phyloP scores from a whole-genome alignment of 1,140 invertebrate genomes.

The Phortica variegata region DNA sequence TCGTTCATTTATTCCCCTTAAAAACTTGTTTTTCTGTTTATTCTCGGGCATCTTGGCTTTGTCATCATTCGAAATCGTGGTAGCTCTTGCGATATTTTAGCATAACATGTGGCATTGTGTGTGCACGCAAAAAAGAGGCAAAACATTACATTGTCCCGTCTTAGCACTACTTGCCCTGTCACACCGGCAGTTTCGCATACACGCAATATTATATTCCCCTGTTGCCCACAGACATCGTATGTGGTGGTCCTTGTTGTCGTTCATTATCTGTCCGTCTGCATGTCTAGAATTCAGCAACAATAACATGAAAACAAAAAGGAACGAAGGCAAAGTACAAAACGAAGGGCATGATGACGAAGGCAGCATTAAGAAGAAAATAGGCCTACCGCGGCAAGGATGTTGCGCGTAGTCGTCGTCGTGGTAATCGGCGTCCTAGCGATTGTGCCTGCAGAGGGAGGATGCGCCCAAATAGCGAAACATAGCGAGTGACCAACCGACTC shows the following conservation, averaged over 20 bases:
- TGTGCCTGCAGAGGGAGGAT: no score
- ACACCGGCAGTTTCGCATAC: slow-evolving; percentile 13
- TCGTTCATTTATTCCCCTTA: no score
- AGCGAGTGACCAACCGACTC: no score
- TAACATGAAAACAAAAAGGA: no score
- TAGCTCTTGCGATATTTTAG: slow-evolving; percentile 9
- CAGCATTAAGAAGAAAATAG: slow-evolving; percentile 39
- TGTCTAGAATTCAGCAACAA: no score
- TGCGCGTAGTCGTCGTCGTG: slow-evolving; percentile 4
- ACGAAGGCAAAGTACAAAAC: no score
- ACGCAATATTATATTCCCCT: slow-evolving; percentile 31
- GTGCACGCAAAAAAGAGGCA: slow-evolving; percentile 16
- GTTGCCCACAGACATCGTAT: slow-evolving; percentile 20
- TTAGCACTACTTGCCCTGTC: slow-evolving; percentile 1
- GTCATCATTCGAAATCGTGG: background rate
- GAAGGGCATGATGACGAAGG: no score
- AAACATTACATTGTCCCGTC: slow-evolving; percentile 15
- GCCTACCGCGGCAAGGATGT: slow-evolving; percentile 38
- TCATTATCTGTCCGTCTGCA: no score
- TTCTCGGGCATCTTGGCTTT: no score
- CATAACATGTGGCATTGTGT: slow-evolving; percentile 6
- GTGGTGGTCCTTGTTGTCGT: slow-evolving; percentile 18
- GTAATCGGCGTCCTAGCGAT: no score
- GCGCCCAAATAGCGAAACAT: no score
- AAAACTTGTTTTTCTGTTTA: no score